A percentile compares a stretch with the other conserved stretches of the same genome.
phyloP scores from a whole-genome alignment of 2,888 invertebrate species.

The Drosophila niveifrons region DNA sequence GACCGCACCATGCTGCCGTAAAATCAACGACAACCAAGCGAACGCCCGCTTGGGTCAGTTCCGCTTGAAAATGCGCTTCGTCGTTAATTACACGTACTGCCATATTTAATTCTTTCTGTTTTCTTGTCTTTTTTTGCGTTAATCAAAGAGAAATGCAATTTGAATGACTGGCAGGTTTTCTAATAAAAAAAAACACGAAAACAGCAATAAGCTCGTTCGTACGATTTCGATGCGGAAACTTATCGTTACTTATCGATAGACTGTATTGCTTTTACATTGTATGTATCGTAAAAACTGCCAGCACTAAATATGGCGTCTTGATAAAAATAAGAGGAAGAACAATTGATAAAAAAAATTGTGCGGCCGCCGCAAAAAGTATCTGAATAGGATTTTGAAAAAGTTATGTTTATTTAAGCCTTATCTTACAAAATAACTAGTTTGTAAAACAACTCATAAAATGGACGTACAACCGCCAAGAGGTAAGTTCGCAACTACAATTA shows the following conservation, averaged over 20 bases:
- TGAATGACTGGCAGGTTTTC: slow-evolving; percentile 61
- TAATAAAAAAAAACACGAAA: slow-evolving; percentile 11
- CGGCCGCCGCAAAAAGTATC: slow-evolving; percentile 59
- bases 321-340: slow-evolving; percentile 56
- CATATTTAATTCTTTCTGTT: slow-evolving; percentile 67
- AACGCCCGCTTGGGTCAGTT: slow-evolving; percentile 93
- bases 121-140: background rate
- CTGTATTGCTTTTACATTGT: too few species aligned
- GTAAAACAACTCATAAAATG: slow-evolving; percentile 49
- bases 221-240: background rate
- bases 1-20: slow-evolving; percentile 98
- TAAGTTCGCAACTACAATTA: slow-evolving; percentile 17
- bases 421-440: slow-evolving; percentile 49
- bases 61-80: slow-evolving; percentile 91
- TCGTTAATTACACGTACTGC: slow-evolving; percentile 84
- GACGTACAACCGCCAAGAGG: slow-evolving; percentile 73
- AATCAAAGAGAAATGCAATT: slow-evolving; percentile 39
- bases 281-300: slow-evolving; percentile 6
- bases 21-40: slow-evolving; percentile 97
- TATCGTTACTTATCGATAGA: slow-evolving; percentile 42
- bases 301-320: slow-evolving; percentile 69
- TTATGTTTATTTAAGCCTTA: slow-evolving; percentile 38
- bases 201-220: slow-evolving; percentile 25
- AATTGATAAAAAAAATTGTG: slow-evolving; percentile 54
- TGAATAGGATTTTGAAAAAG: slow-evolving; percentile 37